These are phyloP conservation scores for Numenius arquata DNA, from an alignment of 2,113 vertebrate species.

Conservation along the genomic window DNA sequence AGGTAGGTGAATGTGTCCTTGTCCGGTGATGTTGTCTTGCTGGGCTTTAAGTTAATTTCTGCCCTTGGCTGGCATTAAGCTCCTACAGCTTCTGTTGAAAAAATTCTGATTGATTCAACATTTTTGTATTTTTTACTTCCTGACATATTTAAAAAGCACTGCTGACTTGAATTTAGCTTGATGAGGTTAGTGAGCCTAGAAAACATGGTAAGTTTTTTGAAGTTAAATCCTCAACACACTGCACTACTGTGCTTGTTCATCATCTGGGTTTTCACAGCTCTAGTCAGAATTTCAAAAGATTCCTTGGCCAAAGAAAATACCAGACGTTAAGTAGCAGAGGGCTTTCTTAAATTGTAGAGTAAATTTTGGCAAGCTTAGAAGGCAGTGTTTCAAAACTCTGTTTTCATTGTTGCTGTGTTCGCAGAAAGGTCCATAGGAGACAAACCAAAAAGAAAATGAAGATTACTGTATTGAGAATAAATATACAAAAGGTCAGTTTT, in stretches of 20 bases:
- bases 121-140: not conserved
- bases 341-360: constrained; percentile 45
- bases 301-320: constrained; percentile 59
- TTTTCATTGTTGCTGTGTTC: constrained; percentile 31
- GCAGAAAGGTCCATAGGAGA: not conserved
- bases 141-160: not conserved
- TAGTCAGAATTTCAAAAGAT: constrained; percentile 41
- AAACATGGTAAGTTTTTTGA: not conserved
- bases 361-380: constrained; percentile 53
- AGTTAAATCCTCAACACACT: not conserved
- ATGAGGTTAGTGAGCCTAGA: not conserved
- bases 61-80: not conserved
- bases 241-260: constrained; percentile 18
- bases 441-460: not conserved
- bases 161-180: constrained; percentile 13
- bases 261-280: constrained; percentile 31
- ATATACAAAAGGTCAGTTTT: not conserved
- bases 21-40: not conserved
- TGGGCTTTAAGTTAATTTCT: not conserved
- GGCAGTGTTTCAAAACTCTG: constrained; percentile 33
- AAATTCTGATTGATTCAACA: constrained; percentile 22
- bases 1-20: not conserved
- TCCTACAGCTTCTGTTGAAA: constrained; percentile 4
- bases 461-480: not conserved
- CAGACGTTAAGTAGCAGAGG: constrained; percentile 29